A percentile compares a stretch with the other conserved stretches of the same genome.
These are phyloP conservation scores for Colaptes auratus DNA, from an alignment of 2,113 vertebrate species.

Conservation along the genomic window DNA sequence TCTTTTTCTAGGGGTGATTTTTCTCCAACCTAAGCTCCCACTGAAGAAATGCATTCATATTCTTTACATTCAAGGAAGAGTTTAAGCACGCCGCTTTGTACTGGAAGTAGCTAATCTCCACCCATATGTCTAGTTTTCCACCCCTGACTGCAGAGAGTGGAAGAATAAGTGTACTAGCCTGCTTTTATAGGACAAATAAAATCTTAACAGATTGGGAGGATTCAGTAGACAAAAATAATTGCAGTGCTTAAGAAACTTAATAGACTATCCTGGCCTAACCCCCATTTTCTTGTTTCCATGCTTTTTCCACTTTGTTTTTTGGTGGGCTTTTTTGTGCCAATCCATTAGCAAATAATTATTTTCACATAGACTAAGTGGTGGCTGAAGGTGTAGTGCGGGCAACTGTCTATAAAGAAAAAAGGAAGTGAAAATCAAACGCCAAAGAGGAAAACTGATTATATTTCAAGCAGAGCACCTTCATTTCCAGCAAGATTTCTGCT, in stretches of 20 bases:
- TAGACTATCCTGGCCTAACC: background rate
- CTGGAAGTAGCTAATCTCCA: background rate
- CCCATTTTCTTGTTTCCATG: background rate
- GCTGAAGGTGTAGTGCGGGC: background rate
- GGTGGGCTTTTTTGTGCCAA: background rate
- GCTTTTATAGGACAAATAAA: background rate
- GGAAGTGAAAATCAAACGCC: background rate
- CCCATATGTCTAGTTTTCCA: background rate
- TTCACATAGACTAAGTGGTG: background rate
- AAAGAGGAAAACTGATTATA: background rate
- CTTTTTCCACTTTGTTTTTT: fast-evolving
- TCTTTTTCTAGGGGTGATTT: background rate
- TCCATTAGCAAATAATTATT: background rate
- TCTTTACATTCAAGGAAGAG: background rate
- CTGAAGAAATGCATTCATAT: background rate
- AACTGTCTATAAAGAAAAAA: background rate
- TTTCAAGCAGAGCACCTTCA: slow-evolving; percentile 33
- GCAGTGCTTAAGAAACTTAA: background rate
- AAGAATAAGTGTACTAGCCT: background rate
- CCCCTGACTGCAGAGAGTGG: background rate
- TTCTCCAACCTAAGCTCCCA: background rate
- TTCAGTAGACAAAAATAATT: background rate
- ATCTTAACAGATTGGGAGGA: background rate
- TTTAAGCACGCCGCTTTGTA: background rate
- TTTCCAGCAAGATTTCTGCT: slow-evolving; percentile 38